Evolutionary conservation across 1,140 invertebrate species (phyloP).

Genomic region (Gryllus bimaculatus): DNA sequence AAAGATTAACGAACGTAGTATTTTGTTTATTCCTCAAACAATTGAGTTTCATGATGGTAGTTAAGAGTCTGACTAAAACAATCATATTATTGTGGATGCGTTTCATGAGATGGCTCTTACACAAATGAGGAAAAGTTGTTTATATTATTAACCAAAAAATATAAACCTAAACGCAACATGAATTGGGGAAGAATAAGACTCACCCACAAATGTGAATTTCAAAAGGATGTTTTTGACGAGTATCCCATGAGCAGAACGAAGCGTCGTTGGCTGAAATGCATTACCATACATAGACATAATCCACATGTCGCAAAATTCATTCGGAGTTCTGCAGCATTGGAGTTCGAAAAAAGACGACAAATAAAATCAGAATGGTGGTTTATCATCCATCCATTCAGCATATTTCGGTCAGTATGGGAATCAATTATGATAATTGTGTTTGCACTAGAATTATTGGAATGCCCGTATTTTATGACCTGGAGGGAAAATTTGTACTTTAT

Average conservation of each 20-base stretch:
- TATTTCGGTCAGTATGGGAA: not conserved
- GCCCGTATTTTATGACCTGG: not conserved
- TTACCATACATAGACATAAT: not conserved
- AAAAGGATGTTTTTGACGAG: not conserved
- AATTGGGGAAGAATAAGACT: not conserved
- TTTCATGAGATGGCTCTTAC: too few relatives aligned
- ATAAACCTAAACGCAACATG: too few relatives aligned
- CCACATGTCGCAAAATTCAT: not conserved
- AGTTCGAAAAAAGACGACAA: not conserved
- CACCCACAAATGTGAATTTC: not conserved
- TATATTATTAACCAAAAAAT: too few relatives aligned
- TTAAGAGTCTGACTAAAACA: too few relatives aligned
- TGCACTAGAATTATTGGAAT: not conserved
- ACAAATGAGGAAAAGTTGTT: too few relatives aligned
- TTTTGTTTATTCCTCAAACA: too few relatives aligned
- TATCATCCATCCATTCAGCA: not conserved
- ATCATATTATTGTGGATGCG: too few relatives aligned
- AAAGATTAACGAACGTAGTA: too few relatives aligned
- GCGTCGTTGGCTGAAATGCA: not conserved
- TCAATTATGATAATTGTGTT: not conserved
- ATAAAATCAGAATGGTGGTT: not conserved
- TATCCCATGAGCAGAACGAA: not conserved
- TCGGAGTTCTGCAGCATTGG: not conserved
- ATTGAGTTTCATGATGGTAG: too few relatives aligned
- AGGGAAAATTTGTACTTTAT: not conserved